Conservation (phyloP, 2,888 invertebrate species). For the Amblyjoppa fuscipennis region DNA sequence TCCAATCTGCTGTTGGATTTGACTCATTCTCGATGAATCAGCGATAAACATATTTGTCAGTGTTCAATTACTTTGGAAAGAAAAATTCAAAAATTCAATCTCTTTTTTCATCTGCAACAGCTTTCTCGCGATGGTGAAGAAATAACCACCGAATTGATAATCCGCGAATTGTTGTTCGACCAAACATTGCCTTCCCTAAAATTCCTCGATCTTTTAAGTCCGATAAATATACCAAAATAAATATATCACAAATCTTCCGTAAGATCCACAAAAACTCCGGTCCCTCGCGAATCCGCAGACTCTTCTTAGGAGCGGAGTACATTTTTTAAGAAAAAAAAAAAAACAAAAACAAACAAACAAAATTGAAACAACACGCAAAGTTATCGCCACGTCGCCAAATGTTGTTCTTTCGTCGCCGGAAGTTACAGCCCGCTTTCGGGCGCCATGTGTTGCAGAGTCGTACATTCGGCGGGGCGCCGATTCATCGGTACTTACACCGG, state of each 20-base stretch:
- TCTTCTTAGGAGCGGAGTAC: not conserved
- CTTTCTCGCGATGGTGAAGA: not conserved
- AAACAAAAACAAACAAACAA: not conserved
- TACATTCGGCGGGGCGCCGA: slow-evolving; percentile 49
- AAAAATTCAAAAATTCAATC: too few species aligned
- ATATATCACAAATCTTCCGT: not conserved
- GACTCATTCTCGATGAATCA: too few species aligned
- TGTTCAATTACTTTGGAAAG: too few species aligned
- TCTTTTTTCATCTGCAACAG: too few species aligned
- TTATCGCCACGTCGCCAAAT: slow-evolving; percentile 1
- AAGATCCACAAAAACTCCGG: not conserved
- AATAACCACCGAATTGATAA: not conserved
- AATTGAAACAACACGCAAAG: not conserved
- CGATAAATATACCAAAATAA: not conserved
- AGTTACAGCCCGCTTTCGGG: not conserved
- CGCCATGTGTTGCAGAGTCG: slow-evolving; percentile 57
- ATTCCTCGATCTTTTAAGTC: not conserved
- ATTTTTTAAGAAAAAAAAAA: not conserved
- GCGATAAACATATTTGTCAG: too few species aligned
- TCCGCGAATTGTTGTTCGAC: not conserved
- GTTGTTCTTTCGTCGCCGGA: not conserved
- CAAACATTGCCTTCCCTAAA: not conserved
- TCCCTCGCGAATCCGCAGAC: not conserved
- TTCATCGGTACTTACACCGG: slow-evolving; percentile 56
- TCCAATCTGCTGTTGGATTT: too few species aligned